Evolutionary conservation across 1,140 invertebrate genomes (phyloP).

Genomic region (Schmidtea mediterranea): DNA sequence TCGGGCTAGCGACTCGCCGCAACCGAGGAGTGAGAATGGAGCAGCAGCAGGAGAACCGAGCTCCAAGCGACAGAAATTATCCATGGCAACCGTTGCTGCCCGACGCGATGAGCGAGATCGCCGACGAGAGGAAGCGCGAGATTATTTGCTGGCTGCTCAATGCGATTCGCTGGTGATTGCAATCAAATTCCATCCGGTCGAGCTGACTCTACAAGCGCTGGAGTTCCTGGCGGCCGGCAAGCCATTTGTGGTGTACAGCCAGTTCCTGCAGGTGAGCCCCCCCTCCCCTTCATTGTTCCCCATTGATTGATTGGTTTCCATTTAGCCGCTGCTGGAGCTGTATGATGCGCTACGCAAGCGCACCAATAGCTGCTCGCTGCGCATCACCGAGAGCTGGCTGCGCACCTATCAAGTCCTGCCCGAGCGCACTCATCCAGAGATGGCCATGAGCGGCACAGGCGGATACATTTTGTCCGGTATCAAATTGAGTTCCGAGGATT

Average conservation of each 20-base stretch:
- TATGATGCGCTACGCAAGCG: constrained; percentile 43
- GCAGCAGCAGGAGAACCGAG: constrained; percentile 2
- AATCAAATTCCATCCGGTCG: constrained; percentile 52
- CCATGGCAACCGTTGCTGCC: background rate
- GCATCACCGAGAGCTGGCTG: constrained; percentile 54
- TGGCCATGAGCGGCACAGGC: constrained; percentile 43
- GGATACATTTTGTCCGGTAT: constrained; percentile 46
- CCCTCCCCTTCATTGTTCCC: background rate
- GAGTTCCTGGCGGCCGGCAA: constrained; percentile 44
- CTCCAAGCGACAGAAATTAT: constrained; percentile 2
- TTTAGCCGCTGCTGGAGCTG: constrained; percentile 43
- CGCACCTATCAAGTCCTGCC: constrained; percentile 61
- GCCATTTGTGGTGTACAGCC: constrained; percentile 53
- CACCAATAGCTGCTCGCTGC: constrained; percentile 41
- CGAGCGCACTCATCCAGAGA: constrained; percentile 51
- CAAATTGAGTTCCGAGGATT: too few relatives aligned
- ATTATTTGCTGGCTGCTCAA: too few relatives aligned
- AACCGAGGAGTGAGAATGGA: constrained; percentile 2
- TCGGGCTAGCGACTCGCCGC: too few relatives aligned
- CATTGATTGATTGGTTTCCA: constrained; percentile 6
- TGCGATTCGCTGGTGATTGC: constrained; percentile 37
- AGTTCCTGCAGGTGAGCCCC: constrained; percentile 36
- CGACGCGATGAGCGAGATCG: too few relatives aligned
- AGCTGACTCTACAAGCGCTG: constrained; percentile 44
- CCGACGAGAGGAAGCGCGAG: too few relatives aligned